Evolutionary conservation across 1,140 invertebrate species (phyloP), one percentile per base, ranked within the genome.

Genomic region (Belonocnema kinseyi): DNA sequence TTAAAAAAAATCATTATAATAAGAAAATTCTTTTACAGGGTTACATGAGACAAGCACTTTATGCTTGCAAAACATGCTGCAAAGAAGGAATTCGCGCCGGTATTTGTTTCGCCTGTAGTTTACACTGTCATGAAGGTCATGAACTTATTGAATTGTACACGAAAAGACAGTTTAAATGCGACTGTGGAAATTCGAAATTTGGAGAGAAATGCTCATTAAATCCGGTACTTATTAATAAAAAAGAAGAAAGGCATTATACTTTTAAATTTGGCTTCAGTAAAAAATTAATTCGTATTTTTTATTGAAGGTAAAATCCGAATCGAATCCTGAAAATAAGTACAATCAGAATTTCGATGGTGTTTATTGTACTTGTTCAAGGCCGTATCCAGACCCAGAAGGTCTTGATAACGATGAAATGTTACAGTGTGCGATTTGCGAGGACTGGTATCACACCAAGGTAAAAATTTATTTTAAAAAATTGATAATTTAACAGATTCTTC

Each of bases 81-180:
- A 91, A 92, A 11, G 93, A 94, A 78, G 87, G 90, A 16, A 93
- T 94, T 81, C 90, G 92, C 76, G 97, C 97, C 74, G 98, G 97
- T 51, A 90, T 99, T 21, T 99, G 99, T 90, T 92, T 99, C 7
- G 99, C 98, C 16, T 99, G 99, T 89, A 97, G 96, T 85, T 95
- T 97, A 80, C 94, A 95, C 80, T 99, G 99, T 86, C 99, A 99
- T 89, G 98, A 98, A 85, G 97, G 96, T 40, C 99, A 99, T 92
- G 96, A 99, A 21, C 93, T 99, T 2, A 93, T 98, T 77, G 99
- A 99, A 91, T 92, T 99, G 0, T 99, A 99, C 86, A 99, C 99
- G 0, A 99, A 99, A 92, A 93, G 98, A 71, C 96, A 97, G 88
- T 99, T 99, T 85, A 93, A 97, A 54, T 99, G 98, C 91, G 99